Conservation (phyloP, 2,113 vertebrate species). For the Eurystomus gularis region DNA sequence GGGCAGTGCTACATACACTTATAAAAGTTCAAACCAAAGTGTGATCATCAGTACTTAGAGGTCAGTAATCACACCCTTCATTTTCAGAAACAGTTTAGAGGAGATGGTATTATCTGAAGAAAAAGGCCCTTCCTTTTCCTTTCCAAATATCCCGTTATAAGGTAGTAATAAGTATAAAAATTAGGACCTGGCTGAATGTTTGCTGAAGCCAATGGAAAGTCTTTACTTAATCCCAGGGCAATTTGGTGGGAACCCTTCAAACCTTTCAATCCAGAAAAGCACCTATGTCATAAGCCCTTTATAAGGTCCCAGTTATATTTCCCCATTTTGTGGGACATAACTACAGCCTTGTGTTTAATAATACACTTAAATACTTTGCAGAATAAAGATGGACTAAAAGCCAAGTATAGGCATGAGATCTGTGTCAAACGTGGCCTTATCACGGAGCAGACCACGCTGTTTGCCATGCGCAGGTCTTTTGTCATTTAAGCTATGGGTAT, state of each 20-base stretch:
- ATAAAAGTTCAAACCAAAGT: conserved; percentile 26
- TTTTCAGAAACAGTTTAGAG: conserved; percentile 22
- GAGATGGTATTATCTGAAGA: neutral
- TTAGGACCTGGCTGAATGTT: neutral
- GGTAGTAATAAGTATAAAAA: neutral
- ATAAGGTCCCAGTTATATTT: neutral
- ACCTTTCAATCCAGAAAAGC: neutral
- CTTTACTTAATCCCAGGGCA: neutral
- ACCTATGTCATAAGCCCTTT: conserved; percentile 9
- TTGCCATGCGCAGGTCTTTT: neutral
- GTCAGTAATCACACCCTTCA: conserved; percentile 36
- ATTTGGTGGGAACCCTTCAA: neutral
- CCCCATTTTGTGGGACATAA: neutral
- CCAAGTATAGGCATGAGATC: neutral
- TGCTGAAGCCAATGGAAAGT: neutral
- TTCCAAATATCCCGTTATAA: neutral
- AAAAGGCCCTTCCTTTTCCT: neutral
- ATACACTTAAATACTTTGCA: neutral
- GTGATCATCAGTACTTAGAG: conserved; percentile 33
- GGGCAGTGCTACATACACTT: neutral
- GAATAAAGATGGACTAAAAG: neutral
- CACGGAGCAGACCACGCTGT: neutral
- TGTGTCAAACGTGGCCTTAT: neutral
- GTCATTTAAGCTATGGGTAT: neutral
- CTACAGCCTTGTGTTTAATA: neutral